These are phyloP conservation scores for Lissocephala sabroskyi DNA, from an alignment of 2,888 invertebrate genomes.

Conservation along the genomic window DNA sequence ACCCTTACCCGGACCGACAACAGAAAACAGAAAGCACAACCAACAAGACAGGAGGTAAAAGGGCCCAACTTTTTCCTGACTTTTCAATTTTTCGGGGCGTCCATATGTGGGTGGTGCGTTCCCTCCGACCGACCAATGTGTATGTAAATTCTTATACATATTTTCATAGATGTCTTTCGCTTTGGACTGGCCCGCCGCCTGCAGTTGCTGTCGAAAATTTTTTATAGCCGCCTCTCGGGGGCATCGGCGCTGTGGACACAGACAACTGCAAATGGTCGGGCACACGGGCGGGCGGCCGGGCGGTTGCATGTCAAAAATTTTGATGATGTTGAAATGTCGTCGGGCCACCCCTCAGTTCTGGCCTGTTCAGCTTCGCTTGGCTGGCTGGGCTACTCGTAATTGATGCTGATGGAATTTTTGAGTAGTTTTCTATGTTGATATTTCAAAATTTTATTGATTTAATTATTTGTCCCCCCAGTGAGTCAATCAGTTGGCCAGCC, in stretches of 20 bases:
- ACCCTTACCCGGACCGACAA: constrained; percentile 10
- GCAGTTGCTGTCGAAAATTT: constrained; percentile 36
- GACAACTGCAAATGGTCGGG: constrained; percentile 56
- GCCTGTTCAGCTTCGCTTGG: background rate
- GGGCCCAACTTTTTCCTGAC: too few species aligned
- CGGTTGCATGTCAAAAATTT: constrained; percentile 41
- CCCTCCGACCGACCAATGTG: too few species aligned
- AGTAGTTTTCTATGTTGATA: constrained; percentile 45
- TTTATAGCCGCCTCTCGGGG: constrained; percentile 22
- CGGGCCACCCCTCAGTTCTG: background rate
- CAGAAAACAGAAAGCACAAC: constrained; percentile 11
- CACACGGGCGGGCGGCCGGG: background rate
- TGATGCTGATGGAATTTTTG: constrained; percentile 58
- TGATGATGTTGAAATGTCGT: constrained; percentile 59
- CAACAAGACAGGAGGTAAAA: too few species aligned
- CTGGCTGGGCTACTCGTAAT: constrained; percentile 31
- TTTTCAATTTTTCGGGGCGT: constrained; percentile 3
- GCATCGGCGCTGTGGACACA: constrained; percentile 16
- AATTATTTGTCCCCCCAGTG: constrained; percentile 36
- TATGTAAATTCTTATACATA: constrained; percentile 15
- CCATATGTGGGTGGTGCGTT: constrained; percentile 4
- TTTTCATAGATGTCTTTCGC: constrained; percentile 27
- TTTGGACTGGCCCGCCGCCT: too few species aligned
- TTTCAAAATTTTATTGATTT: constrained; percentile 57
- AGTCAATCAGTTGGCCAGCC: background rate